Base-by-base conservation (phyloP, 1,140 invertebrate species). In the Listronotus bonariensis region DNA sequence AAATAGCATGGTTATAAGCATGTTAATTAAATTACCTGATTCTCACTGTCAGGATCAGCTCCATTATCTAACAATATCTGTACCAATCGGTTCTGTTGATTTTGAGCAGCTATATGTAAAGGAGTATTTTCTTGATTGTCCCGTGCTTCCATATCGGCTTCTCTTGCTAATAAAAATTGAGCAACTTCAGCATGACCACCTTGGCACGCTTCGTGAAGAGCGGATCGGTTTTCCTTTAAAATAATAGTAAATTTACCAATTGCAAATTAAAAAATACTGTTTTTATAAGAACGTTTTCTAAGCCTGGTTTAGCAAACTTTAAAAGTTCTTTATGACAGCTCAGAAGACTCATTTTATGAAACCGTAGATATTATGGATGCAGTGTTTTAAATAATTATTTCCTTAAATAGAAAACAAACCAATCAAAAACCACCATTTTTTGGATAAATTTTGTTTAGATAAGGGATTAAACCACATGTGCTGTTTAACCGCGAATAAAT, bases 61-160 rank as follows among this genome's bases (percentile, higher is more conserved):
- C 83, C 82, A 8, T 79, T 75, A 52, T 85, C 84, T 17, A 89
- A 74, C 12, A 96, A 80, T 42, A 89, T 79, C 67, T 86, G 83
- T 31, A 91, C 91, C 18, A 94, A 84, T 40, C 83, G 82, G 2
- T 87, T 86, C 74, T 94, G 88, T 72, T 91, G 86, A 72, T 92
- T 90, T 68, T 89, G 86, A 12, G 92, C 90, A 12, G 92, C 91
- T 15, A 90, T 80, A 76, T 95, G 92, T 11, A 96, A 80, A 0
- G 92, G 88, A 0, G 89, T 89, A 70, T 92, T 91, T 12, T 89
- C 90, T 36, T 90, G 87, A 53, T 85, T 82, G 80, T 95, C 92
- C 76, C 86, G 80, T 1, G 83, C 81, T 55, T 86, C 83, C 57
- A 83, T 78, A 43, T 84, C 79, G 0, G 83, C 83, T 8, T 84